Evolutionary conservation across 2,888 invertebrate species (phyloP).

Genomic region (Drosophila lacicola): DNA sequence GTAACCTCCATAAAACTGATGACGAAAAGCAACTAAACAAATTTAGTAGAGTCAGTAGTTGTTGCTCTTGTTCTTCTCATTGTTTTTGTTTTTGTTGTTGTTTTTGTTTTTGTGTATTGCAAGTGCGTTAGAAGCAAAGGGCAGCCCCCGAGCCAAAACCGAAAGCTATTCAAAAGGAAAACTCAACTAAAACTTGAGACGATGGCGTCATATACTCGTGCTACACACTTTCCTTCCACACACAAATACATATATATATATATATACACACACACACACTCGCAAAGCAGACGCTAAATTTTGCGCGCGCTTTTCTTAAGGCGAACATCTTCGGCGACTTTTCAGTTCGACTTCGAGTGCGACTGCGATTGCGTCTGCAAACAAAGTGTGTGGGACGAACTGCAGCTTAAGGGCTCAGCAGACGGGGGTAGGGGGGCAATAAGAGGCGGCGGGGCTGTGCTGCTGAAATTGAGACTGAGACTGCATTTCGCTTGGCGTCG

Average conservation of each 20-base stretch:
- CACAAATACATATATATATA: slow-evolving; percentile 10
- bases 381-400: slow-evolving; percentile 8
- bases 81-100: slow-evolving; percentile 3
- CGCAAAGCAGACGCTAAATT: slow-evolving; percentile 59
- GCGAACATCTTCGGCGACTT: slow-evolving; percentile 72
- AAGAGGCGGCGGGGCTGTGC: background rate
- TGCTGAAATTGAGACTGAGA: slow-evolving; percentile 41
- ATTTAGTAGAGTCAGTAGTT: slow-evolving; percentile 44
- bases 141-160: slow-evolving; percentile 33
- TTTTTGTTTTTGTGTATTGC: slow-evolving; percentile 36
- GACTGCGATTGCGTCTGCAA: slow-evolving; percentile 43
- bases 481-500: slow-evolving; percentile 59
- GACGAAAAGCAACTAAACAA: slow-evolving; percentile 63
- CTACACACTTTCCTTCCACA: slow-evolving; percentile 10
- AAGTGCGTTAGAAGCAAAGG: slow-evolving; percentile 49
- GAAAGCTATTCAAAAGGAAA: slow-evolving; percentile 50
- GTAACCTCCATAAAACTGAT: slow-evolving; percentile 44
- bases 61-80: slow-evolving; percentile 12
- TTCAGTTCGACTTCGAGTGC: slow-evolving; percentile 50
- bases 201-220: slow-evolving; percentile 48
- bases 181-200: slow-evolving; percentile 56
- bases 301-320: slow-evolving; percentile 80
- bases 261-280: slow-evolving; percentile 12
- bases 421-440: background rate
- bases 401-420: background rate